phyloP scores from a whole-genome alignment of 2,888 invertebrate species.

The Limnephilus lunatus region DNA sequence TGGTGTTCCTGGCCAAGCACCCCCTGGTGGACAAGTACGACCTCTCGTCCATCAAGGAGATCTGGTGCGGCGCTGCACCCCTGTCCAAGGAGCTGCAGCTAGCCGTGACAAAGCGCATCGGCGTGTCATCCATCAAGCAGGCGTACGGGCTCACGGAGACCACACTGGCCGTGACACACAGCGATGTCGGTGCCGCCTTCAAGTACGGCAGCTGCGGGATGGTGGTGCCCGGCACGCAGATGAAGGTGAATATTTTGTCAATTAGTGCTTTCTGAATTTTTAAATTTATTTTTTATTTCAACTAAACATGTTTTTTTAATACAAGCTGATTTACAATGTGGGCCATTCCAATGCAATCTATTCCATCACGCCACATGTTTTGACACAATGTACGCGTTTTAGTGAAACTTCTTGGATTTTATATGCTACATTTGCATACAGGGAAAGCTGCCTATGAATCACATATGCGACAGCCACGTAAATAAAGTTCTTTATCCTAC shows the following conservation, averaged over 20 bases:
- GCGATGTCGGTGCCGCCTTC: slow-evolving; percentile 76
- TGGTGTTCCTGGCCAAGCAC: slow-evolving; percentile 89
- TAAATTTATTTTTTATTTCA: too few relatives aligned
- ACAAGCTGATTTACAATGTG: too few relatives aligned
- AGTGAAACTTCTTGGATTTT: too few relatives aligned
- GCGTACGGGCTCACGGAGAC: slow-evolving; percentile 91
- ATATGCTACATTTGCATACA: too few relatives aligned
- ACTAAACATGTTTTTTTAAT: too few relatives aligned
- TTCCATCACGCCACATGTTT: too few relatives aligned
- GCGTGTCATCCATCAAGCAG: slow-evolving; percentile 80
- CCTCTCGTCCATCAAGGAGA: slow-evolving; percentile 82
- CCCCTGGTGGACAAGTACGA: slow-evolving; percentile 87
- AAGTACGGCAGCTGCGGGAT: slow-evolving; percentile 75
- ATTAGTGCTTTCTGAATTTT: not conserved
- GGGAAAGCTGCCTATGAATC: too few relatives aligned
- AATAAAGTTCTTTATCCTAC: too few relatives aligned
- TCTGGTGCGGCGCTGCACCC: slow-evolving; percentile 91
- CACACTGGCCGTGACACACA: slow-evolving; percentile 76
- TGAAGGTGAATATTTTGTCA: slow-evolving; percentile 74
- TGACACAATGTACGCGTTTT: too few relatives aligned
- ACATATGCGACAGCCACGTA: too few relatives aligned
- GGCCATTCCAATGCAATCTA: too few relatives aligned
- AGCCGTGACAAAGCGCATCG: slow-evolving; percentile 76
- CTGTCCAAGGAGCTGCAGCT: slow-evolving; percentile 84
- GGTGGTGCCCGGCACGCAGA: slow-evolving; percentile 81